Evolutionary conservation across 2,797 vertebrate genomes (phyloP).

Genomic region (Enteromius treurensis): DNA sequence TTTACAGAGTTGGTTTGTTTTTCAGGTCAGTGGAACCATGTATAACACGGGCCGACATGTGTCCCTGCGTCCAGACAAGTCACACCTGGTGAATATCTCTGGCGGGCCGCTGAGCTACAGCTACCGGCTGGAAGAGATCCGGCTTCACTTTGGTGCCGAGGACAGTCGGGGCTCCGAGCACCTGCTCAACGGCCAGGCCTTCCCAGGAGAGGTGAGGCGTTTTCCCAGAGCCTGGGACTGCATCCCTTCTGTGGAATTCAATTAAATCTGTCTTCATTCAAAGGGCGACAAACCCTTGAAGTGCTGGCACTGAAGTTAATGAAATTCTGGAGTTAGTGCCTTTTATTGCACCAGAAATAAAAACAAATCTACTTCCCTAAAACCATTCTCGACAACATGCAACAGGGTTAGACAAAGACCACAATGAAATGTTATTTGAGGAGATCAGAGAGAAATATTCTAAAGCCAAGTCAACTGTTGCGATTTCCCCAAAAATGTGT

Average conservation of each 20-base stretch:
- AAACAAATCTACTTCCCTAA: not conserved
- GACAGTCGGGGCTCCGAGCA: constrained; percentile 92
- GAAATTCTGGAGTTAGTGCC: constrained; percentile 12
- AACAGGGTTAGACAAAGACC: constrained; percentile 4
- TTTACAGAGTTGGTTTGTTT: constrained; percentile 6
- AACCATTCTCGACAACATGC: not conserved
- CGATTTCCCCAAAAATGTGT: constrained; percentile 20
- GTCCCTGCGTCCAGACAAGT: constrained; percentile 90
- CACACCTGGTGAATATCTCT: constrained; percentile 92
- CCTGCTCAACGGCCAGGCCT: constrained; percentile 92
- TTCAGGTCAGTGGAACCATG: constrained; percentile 92
- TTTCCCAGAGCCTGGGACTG: constrained; percentile 8
- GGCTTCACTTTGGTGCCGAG: constrained; percentile 93
- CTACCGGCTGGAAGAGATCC: constrained; percentile 91
- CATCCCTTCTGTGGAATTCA: constrained; percentile 27
- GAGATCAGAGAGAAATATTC: not conserved
- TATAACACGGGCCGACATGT: constrained; percentile 96
- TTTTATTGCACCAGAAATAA: constrained; percentile 19
- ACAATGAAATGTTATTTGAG: constrained; percentile 2
- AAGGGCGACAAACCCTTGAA: constrained; percentile 24
- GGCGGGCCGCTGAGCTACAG: constrained; percentile 94
- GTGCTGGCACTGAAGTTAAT: constrained; percentile 33
- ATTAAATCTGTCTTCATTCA: constrained; percentile 30
- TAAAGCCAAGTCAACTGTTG: not conserved
- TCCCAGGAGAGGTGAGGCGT: constrained; percentile 90